Percentiles rank a stretch among this genome's conserved stretches.
These are phyloP conservation scores for Apamea monoglypha DNA, from an alignment of 2,888 invertebrate genomes.

Conservation along the genomic window DNA sequence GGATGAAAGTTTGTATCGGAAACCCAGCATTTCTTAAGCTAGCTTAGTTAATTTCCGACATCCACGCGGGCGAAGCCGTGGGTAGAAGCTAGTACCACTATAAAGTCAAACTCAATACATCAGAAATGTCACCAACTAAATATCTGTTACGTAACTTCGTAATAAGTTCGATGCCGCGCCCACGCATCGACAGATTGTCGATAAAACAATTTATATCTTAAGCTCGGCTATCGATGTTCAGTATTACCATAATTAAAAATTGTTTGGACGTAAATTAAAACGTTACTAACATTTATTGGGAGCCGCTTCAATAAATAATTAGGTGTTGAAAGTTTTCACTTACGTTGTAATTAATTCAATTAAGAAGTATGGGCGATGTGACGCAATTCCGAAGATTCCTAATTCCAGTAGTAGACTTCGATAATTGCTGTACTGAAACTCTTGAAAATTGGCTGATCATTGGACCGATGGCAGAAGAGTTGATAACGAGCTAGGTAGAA, in stretches of 20 bases:
- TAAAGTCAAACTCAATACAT: conserved; percentile 52
- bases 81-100: background rate
- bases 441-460: background rate
- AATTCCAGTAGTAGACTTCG: background rate
- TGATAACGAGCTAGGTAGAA: background rate
- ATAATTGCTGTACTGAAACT: background rate
- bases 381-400: background rate
- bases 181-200: conserved; percentile 63
- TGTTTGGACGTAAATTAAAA: conserved; percentile 67
- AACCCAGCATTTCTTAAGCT: too few relatives aligned
- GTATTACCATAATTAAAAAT: conserved; percentile 69
- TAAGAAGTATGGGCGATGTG: background rate
- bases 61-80: too few relatives aligned
- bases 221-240: conserved; percentile 58
- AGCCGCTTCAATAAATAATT: conserved; percentile 59
- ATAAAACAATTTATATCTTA: conserved; percentile 72
- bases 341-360: conserved; percentile 44
- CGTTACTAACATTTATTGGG: conserved; percentile 61
- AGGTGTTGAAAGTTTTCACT: conserved; percentile 58
- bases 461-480: background rate
- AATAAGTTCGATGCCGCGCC: conserved; percentile 61
- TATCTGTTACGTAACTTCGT: conserved; percentile 61
- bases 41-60: too few relatives aligned
- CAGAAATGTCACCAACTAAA: conserved; percentile 61
- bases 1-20: too few relatives aligned